A percentile compares a stretch with the other conserved stretches of the same genome.
Conservation (phyloP, 2,113 vertebrate genomes). For the Antechinus flavipes region DNA sequence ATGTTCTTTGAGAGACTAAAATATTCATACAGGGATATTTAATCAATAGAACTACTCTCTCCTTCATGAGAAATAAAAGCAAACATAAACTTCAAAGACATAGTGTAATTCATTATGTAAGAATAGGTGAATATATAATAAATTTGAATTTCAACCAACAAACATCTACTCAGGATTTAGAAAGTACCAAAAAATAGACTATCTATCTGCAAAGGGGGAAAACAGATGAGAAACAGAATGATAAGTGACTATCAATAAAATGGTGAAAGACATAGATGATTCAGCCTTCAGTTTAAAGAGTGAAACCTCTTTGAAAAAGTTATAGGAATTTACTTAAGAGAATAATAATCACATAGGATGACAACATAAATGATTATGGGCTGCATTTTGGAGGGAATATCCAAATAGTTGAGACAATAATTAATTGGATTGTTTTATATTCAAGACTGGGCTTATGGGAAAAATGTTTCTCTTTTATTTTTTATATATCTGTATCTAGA, state of each 20-base stretch:
- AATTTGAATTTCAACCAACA: background rate
- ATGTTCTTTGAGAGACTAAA: background rate
- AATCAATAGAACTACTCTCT: background rate
- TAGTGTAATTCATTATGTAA: background rate
- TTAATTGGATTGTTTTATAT: background rate
- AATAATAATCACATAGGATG: background rate
- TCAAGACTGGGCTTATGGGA: background rate
- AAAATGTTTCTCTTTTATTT: background rate
- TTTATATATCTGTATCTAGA: no score
- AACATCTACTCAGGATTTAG: background rate
- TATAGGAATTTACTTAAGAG: background rate
- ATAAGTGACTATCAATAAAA: background rate
- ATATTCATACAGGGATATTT: background rate
- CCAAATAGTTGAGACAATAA: background rate
- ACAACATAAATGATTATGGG: background rate
- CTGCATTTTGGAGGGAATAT: background rate
- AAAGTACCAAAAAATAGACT: background rate
- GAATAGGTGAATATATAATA: background rate
- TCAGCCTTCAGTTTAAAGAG: background rate
- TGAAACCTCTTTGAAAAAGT: background rate
- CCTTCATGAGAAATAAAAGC: background rate
- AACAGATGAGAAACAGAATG: background rate
- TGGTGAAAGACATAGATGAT: background rate
- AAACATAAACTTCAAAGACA: background rate
- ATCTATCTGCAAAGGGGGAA: background rate